Base-by-base conservation (phyloP, 2,888 invertebrate genomes). In the Pachymerium ferrugineum region DNA sequence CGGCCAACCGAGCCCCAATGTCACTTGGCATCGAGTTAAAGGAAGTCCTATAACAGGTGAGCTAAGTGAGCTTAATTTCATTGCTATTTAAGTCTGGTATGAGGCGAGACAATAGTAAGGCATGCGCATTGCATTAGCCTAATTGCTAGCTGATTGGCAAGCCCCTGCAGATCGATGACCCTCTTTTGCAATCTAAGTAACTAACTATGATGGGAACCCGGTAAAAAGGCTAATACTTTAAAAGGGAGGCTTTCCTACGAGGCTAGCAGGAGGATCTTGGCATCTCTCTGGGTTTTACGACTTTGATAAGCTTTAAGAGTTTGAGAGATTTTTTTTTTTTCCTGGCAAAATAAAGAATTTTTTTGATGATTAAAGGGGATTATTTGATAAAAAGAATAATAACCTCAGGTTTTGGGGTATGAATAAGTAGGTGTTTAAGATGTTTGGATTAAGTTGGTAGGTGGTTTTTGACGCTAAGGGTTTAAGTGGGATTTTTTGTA, bases 1-100 rank as follows among this genome's bases (percentile, higher is more conserved):
- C 19, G 85, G 85, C 22, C 85, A 86, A 68, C 80, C 80, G n/a
- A 73, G 75, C 22, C 79, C 80, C 16, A 77, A 76, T 38, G 76
- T 80, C 25, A 76, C 83, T 6, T 73, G 73, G 73, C 28, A 68
- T 19, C n/a, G 47, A 68, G n/a, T 68, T 16, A 68, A 68, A 6
- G 68, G 28, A 28, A 68, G n/a, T 10, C 4, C 28, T n/a, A 68
- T 68, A 68, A 28, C 30, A 68, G 68, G 68, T 68, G 30, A 25
- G 68, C n/a, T 68, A 19, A 3, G 29, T 28, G 1, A 47, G 47
- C 14, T 16, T 47, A 47, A 47, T 47, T 47, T 47, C 47, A n/a
- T 47, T 19, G 4, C 47, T 47, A 47, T 47, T 22, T 47, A n/a
- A 38, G 38, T 38, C 38, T n/a, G n/a, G n/a, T n/a, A 8, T 35